Conservation (phyloP, 2,113 vertebrate genomes). For the Dolichallabes microphthalmus region DNA sequence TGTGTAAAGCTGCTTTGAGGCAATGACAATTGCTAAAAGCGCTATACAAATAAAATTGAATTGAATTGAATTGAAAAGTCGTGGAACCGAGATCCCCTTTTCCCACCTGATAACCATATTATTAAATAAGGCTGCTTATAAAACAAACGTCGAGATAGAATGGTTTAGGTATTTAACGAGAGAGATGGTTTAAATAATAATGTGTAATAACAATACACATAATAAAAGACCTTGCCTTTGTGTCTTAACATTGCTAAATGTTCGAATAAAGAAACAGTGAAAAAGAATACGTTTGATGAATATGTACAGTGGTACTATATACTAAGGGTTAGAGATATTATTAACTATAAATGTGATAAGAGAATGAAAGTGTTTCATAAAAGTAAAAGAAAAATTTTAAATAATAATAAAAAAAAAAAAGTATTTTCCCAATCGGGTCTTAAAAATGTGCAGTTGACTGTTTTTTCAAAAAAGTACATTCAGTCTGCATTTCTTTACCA, state of each 20-base stretch:
- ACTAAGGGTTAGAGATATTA: not conserved
- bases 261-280: conserved; percentile 28
- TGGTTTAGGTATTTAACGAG: not conserved
- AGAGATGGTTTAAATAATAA: conserved; percentile 14
- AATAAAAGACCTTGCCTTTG: conserved; percentile 15
- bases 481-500: not conserved
- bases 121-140: conserved; percentile 20
- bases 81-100: conserved; percentile 29
- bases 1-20: too few relatives aligned
- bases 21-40: too few relatives aligned
- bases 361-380: not conserved
- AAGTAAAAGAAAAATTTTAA: not conserved
- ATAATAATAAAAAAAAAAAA: not conserved
- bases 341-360: not conserved
- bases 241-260: conserved; percentile 12
- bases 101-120: conserved; percentile 39
- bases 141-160: conserved; percentile 30
- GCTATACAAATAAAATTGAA: too few relatives aligned
- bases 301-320: not conserved
- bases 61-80: too few relatives aligned
- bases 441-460: not conserved
- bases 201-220: not conserved
- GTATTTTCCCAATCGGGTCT: not conserved
- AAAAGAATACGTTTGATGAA: conserved; percentile 4
- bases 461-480: not conserved